Percentiles rank a stretch among this genome's conserved stretches.
phyloP scores from a whole-genome alignment of 2,888 invertebrate species.

The Archips crataeganus region DNA sequence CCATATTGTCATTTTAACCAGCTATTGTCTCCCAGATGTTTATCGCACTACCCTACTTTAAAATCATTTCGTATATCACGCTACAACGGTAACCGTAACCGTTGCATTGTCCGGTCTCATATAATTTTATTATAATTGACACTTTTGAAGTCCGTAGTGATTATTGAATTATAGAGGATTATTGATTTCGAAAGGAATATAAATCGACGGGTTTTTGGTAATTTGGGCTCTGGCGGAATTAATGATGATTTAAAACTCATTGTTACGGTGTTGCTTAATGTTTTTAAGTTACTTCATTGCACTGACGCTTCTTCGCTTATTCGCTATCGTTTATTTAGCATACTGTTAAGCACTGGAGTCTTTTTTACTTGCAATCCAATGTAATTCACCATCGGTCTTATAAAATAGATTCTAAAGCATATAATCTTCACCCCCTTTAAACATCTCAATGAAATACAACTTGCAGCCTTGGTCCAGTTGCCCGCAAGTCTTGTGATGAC shows the following conservation, averaged over 20 bases:
- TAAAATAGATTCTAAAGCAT: too few species aligned
- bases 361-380: too few species aligned
- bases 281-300: not conserved
- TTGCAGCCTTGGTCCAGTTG: too few species aligned
- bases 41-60: conserved; percentile 58
- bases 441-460: too few species aligned
- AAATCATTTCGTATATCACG: conserved; percentile 46
- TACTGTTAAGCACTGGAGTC: too few species aligned
- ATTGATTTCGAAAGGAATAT: conserved; percentile 32
- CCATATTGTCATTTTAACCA: conserved; percentile 43
- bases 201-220: conserved; percentile 28
- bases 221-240: conserved; percentile 23
- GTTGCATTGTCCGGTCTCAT: conserved; percentile 54
- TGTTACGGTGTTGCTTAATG: conserved; percentile 10
- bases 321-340: too few species aligned
- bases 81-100: conserved; percentile 46
- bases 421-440: too few species aligned
- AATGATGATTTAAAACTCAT: conserved; percentile 29
- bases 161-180: conserved; percentile 40
- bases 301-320: too few species aligned
- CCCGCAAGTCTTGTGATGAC: too few species aligned
- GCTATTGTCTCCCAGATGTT: conserved; percentile 57
- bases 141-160: conserved; percentile 51
- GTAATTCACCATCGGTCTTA: too few species aligned
- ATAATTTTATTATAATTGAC: conserved; percentile 61